Evolutionary conservation across 2,888 invertebrate species (phyloP).

Genomic region (Drosophila colorata): DNA sequence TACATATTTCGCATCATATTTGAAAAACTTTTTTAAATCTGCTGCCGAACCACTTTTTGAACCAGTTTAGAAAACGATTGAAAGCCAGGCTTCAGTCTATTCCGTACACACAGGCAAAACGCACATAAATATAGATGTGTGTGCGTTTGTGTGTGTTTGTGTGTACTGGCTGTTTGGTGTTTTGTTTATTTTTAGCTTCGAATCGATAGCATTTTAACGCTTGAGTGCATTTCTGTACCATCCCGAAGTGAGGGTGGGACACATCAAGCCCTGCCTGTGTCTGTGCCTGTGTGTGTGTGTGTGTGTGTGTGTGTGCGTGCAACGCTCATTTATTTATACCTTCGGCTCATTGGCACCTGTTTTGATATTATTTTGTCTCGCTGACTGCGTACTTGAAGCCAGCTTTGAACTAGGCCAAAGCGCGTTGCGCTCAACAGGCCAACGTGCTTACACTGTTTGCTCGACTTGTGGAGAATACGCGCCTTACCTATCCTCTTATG

Average conservation of each 20-base stretch:
- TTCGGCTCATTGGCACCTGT: conserved; percentile 31
- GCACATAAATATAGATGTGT: neutral
- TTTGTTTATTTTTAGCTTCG: conserved; percentile 67
- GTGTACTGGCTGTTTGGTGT: conserved; percentile 15
- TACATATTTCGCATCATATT: neutral
- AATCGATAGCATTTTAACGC: conserved; percentile 77
- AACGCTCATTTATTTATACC: conserved; percentile 43
- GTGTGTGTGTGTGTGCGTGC: conserved; percentile 4
- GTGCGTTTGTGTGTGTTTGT: conserved; percentile 5
- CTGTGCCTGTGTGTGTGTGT: conserved; percentile 7
- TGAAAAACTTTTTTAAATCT: neutral
- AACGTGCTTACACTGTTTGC: neutral
- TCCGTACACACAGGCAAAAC: neutral
- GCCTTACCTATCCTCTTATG: neutral
- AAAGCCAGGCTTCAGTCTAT: neutral
- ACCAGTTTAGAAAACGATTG: neutral
- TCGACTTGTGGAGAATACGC: neutral
- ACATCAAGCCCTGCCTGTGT: conserved; percentile 19
- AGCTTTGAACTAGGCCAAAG: neutral
- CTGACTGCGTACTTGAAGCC: conserved; percentile 19
- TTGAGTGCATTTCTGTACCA: conserved; percentile 65
- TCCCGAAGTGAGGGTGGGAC: conserved; percentile 30
- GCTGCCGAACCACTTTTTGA: neutral
- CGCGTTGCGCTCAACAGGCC: too few species aligned
- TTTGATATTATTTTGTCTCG: neutral